Base-by-base conservation (phyloP, 2,888 invertebrate genomes). In the Galerucella nymphaeae region DNA sequence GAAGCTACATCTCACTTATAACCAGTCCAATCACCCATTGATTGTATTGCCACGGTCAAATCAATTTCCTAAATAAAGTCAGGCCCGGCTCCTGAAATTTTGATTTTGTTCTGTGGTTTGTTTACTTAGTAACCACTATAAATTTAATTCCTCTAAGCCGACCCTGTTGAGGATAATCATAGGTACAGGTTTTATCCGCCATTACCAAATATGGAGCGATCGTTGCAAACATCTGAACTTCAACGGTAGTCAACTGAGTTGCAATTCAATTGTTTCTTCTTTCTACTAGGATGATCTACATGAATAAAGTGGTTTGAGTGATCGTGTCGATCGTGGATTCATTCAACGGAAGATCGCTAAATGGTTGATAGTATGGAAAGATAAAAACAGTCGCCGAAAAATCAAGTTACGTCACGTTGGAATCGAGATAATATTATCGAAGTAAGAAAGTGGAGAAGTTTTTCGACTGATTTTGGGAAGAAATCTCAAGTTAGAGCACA, bases 221-320 rank as follows among this genome's bases (percentile, higher is more conserved):
- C 62, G 50, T 16, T 61, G 10, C 16, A 41, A 41, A 38, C 61
- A 61, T 66, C 71, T 71, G 62, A 57, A 66, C 55, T 66, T 66
- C 61, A 63, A 71, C 71, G 62, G 71, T 71, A 71, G 71, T 63
- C 55, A 41, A 61, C 41, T 38, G 42, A 55, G 66, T 55, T 57
- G 62, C 71, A 67, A 67, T 71, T 71, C 67, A 71, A 66, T 71
- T 71, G 66, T 71, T 71, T 59, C 65, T 66, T 66, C 48, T 13
- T 23, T 48, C 41, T 65, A 59, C 11, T 65, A 59, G 18, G 58
- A 53, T 66, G 71, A 53, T 71, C 71, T 48, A 67, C 66, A 66
- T 66, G 63, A 71, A 66, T 71, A 61, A 71, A 18, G 16, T 16
- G 61, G 61, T 13, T 58, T 58, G 58, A 58, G 8, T 30, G 23